Percentiles rank a stretch among this genome's conserved stretches.
These are phyloP conservation scores for Leptodirus hochenwartii DNA, from an alignment of 2,888 invertebrate genomes.

Conservation along the genomic window DNA sequence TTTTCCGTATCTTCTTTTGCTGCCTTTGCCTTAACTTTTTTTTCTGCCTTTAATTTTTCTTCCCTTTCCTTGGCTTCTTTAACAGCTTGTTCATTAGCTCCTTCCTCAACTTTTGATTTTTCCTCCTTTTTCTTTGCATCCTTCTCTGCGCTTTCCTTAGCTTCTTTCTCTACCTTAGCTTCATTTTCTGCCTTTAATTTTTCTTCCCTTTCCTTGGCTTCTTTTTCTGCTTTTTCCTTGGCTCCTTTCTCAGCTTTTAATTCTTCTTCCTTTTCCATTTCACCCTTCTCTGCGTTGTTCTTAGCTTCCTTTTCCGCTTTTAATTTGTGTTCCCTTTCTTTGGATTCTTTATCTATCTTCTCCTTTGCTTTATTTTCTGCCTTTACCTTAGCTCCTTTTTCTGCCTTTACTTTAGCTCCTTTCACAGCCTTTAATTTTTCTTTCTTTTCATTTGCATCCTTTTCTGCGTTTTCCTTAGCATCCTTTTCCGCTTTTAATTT, in stretches of 20 bases:
- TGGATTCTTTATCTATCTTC: slow-evolving; percentile 11
- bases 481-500: slow-evolving; percentile 13
- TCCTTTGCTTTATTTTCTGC: slow-evolving; percentile 13
- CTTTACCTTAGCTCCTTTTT: slow-evolving; percentile 13
- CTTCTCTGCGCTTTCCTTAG: slow-evolving; percentile 7
- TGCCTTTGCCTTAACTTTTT: slow-evolving; percentile 19
- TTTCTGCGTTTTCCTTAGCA: slow-evolving; percentile 12
- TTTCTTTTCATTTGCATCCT: slow-evolving; percentile 12
- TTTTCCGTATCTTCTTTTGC: slow-evolving; percentile 23
- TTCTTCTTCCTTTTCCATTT: slow-evolving; percentile 10
- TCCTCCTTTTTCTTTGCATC: slow-evolving; percentile 15
- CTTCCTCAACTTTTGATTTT: slow-evolving; percentile 21
- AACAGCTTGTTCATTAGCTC: slow-evolving; percentile 16
- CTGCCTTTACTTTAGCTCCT: slow-evolving; percentile 13
- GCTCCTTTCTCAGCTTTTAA: slow-evolving; percentile 7
- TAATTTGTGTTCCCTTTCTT: slow-evolving; percentile 11
- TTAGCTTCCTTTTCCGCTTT: slow-evolving; percentile 11
- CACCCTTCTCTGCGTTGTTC: slow-evolving; percentile 10
- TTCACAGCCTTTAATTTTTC: slow-evolving; percentile 14
- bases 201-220: slow-evolving; percentile 11
- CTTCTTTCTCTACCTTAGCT: slow-evolving; percentile 15
- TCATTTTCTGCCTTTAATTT: slow-evolving; percentile 14
- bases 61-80: slow-evolving; percentile 19
- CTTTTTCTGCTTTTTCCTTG: slow-evolving; percentile 9
- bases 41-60: slow-evolving; percentile 20